Conservation (phyloP, 2,113 vertebrate species). For the Cichladusa arquata region DNA sequence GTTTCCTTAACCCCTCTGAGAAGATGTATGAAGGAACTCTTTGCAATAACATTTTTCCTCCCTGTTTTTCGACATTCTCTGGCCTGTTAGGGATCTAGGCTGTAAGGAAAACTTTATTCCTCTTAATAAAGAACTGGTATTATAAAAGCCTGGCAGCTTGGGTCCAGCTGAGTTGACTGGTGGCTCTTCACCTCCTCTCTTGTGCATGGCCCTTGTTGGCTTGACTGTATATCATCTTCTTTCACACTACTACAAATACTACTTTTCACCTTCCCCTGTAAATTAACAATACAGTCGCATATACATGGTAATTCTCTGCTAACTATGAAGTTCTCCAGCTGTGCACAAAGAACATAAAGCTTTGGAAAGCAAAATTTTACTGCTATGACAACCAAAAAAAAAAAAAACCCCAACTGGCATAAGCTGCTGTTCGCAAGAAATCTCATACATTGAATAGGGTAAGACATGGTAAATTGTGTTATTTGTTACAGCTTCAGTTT, state of each 20-base stretch:
- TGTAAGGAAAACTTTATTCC: not conserved
- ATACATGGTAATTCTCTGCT: not conserved
- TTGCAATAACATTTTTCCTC: not conserved
- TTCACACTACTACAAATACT: not conserved
- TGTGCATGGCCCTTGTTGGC: not conserved
- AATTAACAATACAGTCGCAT: not conserved
- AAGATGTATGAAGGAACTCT: not conserved
- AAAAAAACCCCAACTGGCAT: not conserved
- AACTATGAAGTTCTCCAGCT: not conserved
- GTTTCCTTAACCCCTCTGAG: not conserved
- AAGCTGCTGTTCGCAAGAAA: rapidly evolving
- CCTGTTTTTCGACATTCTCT: not conserved
- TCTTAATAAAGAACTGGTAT: not conserved
- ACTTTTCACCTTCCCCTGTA: not conserved
- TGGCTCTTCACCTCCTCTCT: not conserved
- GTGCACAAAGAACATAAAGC: not conserved
- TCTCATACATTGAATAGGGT: rapidly evolving
- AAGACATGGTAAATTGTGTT: not conserved
- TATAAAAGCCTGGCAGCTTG: not conserved
- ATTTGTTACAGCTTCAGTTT: not conserved
- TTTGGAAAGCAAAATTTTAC: not conserved
- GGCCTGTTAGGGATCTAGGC: not conserved
- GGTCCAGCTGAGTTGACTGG: not conserved
- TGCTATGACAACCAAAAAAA: not conserved
- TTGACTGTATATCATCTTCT: not conserved